Evolutionary conservation across 2,113 vertebrate species (phyloP).

Genomic region (Phalacrocorax pelagicus): DNA sequence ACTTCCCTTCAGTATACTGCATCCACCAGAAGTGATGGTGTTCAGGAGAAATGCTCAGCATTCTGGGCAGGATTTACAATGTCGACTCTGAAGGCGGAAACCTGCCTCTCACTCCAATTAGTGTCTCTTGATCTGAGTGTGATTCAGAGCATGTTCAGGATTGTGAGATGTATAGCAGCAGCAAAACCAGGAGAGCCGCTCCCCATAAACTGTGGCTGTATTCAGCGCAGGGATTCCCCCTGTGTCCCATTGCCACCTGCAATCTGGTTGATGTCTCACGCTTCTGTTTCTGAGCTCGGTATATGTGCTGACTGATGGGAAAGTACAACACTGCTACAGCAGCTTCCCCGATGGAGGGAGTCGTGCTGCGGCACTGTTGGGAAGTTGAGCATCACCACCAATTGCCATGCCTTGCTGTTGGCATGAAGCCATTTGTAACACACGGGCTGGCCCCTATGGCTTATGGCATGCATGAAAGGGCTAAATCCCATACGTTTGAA

Average conservation of each 20-base stretch:
- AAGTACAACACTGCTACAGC: background rate
- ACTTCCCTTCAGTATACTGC: background rate
- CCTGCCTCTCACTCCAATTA: background rate
- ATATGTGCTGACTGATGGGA: rapidly evolving
- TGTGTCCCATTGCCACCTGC: background rate
- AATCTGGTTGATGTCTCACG: background rate
- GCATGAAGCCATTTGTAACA: background rate
- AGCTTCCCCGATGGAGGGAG: background rate
- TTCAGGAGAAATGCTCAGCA: background rate
- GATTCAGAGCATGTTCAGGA: background rate
- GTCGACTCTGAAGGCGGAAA: background rate
- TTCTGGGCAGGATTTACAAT: background rate
- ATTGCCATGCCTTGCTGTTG: background rate
- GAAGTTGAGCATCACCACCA: background rate
- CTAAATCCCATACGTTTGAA: background rate
- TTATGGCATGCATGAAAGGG: background rate
- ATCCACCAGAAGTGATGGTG: background rate
- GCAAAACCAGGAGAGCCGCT: background rate
- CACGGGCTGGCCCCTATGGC: background rate
- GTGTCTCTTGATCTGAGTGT: background rate
- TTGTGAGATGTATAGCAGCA: background rate
- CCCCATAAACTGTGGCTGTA: background rate
- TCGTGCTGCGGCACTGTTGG: background rate
- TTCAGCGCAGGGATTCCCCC: background rate
- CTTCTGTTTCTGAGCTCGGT: background rate